phyloP scores from a whole-genome alignment of 2,888 invertebrate species.

The Scelioninae gen. 1 region DNA sequence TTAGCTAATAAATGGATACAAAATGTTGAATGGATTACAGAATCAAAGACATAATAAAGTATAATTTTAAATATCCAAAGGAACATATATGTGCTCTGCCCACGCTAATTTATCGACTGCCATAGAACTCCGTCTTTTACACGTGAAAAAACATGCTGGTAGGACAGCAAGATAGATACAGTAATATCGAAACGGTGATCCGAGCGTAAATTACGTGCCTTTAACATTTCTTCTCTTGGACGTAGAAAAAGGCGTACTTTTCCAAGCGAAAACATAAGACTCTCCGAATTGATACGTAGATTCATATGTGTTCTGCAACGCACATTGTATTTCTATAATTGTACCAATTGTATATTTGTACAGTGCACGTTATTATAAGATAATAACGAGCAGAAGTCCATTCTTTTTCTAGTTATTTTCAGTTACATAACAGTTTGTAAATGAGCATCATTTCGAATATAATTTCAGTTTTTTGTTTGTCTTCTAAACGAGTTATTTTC shows the following conservation, averaged over 20 bases:
- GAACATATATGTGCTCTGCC: constrained; percentile 15
- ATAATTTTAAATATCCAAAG: constrained; percentile 13
- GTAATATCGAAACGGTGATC: constrained; percentile 20
- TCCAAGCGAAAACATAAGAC: too few species aligned
- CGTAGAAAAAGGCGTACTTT: constrained; percentile 11
- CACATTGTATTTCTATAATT: background rate
- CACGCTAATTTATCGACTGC: constrained; percentile 26
- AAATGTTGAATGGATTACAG: background rate
- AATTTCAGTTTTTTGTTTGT: constrained; percentile 34
- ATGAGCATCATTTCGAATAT: constrained; percentile 25
- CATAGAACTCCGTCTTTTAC: constrained; percentile 22
- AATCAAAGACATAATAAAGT: background rate
- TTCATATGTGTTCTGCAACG: too few species aligned
- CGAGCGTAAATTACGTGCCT: constrained; percentile 25
- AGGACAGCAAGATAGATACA: constrained; percentile 27
- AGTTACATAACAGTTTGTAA: constrained; percentile 18
- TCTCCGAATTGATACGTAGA: too few species aligned
- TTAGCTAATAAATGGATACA: background rate
- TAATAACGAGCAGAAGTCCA: background rate
- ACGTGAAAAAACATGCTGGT: constrained; percentile 21
- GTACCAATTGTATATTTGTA: background rate
- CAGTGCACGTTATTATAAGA: background rate
- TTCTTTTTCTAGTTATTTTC: constrained; percentile 18
- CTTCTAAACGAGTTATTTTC: constrained; percentile 18
- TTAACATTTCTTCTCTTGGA: constrained; percentile 4